Base-by-base conservation (phyloP, 23 tunicate genomes). In the Oikopleura albicans region DNA sequence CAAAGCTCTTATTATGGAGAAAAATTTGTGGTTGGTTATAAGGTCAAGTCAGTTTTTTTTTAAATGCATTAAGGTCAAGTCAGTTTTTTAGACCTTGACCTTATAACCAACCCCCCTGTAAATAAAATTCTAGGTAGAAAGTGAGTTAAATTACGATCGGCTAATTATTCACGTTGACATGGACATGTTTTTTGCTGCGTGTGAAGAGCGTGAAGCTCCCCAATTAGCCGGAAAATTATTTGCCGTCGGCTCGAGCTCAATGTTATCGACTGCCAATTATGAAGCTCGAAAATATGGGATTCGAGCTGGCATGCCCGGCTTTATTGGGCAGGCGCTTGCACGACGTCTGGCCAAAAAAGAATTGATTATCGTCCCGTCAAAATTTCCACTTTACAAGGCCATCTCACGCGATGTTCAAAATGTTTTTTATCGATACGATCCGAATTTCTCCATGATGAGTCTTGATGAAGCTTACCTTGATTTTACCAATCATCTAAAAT, bases 221-320 rank as follows among this genome's bases (percentile, higher is more conserved):
- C 88, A 87, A 41, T 66, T 95, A 36, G 88, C 89, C 84, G 86
- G 66, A 0, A 87, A 90, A 41, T 91, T 94, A 38, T 90, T 95
- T 91, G 99, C 99, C 34, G 99, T 95, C 40, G 99, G 99, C 29
- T 89, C 90, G 28, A 87, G 85, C 85, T 86, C 40, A 39, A 95
- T 95, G 99, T 84, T 91, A 41, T 95, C 90, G 4, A 95, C 99
- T 1, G 89, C 99, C 0, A 95, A 95, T 41, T 95, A 95, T 41
- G 79, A 85, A 0, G 99, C 99, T 1, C 84, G 99, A 39, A 91
- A 86, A 39, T 95, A 85, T 87, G 99, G 99, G 0, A 94, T 95
- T 49, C 85, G 99, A 39, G 99, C 99, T 83, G 99, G 96, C 38
- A 95, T 95, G 99, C 99, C 99, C 2, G 99, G 99, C 27, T 95